Percentiles rank a stretch among this genome's conserved stretches.
These are phyloP conservation scores for Aphis gossypii DNA, from an alignment of 1,140 invertebrate species.

Conservation along the genomic window DNA sequence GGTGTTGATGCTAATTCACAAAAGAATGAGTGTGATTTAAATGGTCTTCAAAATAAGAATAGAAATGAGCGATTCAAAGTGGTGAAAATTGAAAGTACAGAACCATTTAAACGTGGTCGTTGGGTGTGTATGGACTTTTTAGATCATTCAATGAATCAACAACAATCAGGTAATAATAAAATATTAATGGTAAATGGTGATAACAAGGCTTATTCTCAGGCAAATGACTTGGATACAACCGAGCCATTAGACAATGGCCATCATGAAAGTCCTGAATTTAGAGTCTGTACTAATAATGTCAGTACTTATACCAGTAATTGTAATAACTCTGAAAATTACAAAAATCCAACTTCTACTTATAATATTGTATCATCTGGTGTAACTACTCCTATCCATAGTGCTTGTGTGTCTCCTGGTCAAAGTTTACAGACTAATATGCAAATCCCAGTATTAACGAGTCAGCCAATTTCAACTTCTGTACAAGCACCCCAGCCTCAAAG, in stretches of 20 bases:
- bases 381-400: conserved; percentile 56
- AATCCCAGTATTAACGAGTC: conserved; percentile 41
- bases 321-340: conserved; percentile 56
- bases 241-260: conserved; percentile 59
- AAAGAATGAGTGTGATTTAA: conserved; percentile 72
- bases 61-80: conserved; percentile 90
- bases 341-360: conserved; percentile 58
- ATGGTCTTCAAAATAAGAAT: conserved; percentile 75
- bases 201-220: conserved; percentile 37
- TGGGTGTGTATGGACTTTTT: conserved; percentile 97
- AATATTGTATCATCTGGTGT: conserved; percentile 54
- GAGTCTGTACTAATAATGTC: conserved; percentile 52
- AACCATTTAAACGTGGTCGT: conserved; percentile 90
- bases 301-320: conserved; percentile 54
- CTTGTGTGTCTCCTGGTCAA: conserved; percentile 62
- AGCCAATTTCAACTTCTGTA: conserved; percentile 43
- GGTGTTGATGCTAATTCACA: conserved; percentile 64
- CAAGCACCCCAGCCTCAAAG: conserved; percentile 65
- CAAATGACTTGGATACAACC: conserved; percentile 23
- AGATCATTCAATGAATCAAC: conserved; percentile 78
- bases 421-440: conserved; percentile 61
- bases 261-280: conserved; percentile 55
- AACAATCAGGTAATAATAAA: conserved; percentile 39
- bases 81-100: conserved; percentile 94
- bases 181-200: conserved; percentile 50